These are phyloP conservation scores for Takifugu bimaculatus DNA, from an alignment of 2,113 vertebrate species.

Conservation along the genomic window DNA sequence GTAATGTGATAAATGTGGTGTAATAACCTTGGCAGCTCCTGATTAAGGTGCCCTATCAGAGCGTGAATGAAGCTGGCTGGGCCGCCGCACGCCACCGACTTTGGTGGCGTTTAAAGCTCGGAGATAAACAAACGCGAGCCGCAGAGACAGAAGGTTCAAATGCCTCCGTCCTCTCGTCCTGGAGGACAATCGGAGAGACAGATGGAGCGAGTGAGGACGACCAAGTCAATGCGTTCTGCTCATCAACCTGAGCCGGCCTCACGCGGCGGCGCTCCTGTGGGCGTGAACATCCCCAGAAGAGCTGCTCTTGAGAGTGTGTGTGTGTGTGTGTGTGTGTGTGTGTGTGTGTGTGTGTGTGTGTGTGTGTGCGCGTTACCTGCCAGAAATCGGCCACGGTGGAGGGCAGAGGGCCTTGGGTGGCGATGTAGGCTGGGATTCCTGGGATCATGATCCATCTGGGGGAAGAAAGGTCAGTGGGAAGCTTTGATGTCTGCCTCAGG, in stretches of 20 bases:
- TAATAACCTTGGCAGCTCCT: constrained; percentile 21
- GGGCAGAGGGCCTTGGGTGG: constrained; percentile 91
- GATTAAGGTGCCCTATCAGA: constrained; percentile 27
- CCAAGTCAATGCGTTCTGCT: too few relatives aligned
- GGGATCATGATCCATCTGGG: constrained; percentile 95
- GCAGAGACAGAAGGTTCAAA: constrained; percentile 23
- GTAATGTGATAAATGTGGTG: constrained; percentile 9
- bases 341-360: constrained; percentile 12
- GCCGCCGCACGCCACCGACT: constrained; percentile 7
- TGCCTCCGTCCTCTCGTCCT: constrained; percentile 32
- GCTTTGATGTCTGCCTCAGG: too few relatives aligned
- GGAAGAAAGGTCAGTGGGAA: constrained; percentile 2
- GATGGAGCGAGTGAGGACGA: background rate
- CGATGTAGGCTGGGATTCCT: constrained; percentile 92
- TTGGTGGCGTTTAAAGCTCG: background rate
- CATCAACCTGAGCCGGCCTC: too few relatives aligned
- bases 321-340: constrained; percentile 8
- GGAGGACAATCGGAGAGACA: constrained; percentile 34
- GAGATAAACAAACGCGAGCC: background rate
- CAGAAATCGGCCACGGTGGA: constrained; percentile 95
- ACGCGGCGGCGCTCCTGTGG: too few relatives aligned
- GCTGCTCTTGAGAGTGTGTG: constrained; percentile 7
- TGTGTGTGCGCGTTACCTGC: constrained; percentile 78
- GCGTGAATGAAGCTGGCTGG: constrained; percentile 3
- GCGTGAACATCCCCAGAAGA: too few relatives aligned